phyloP scores from a whole-genome alignment of 2,797 vertebrate species.

The Gallinago nigripennis region DNA sequence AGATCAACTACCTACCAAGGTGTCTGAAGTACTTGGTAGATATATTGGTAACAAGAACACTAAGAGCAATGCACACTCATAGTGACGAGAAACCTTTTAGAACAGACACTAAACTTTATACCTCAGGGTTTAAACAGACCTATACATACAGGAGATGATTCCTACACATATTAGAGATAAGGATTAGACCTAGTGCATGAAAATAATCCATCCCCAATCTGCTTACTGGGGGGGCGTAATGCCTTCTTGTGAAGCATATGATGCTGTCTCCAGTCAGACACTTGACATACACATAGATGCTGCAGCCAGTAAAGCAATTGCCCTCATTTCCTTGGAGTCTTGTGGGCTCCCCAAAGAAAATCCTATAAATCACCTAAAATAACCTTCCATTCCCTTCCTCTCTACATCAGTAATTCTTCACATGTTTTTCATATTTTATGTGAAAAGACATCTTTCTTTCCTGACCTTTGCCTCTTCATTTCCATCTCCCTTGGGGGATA shows the following conservation, averaged over 20 bases:
- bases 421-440: background rate
- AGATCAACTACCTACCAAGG: background rate
- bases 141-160: background rate
- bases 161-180: background rate
- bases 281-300: background rate
- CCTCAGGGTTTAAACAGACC: background rate
- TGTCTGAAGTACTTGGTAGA: background rate
- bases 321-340: background rate
- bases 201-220: background rate
- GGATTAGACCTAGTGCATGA: background rate
- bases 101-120: background rate
- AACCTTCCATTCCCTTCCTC: background rate
- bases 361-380: background rate
- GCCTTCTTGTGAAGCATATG: background rate
- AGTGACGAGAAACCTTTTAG: background rate
- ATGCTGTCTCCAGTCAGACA: background rate
- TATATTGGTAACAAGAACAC: fast-evolving
- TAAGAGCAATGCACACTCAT: background rate
- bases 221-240: background rate
- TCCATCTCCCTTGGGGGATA: background rate
- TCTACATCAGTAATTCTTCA: background rate
- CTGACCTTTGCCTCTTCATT: constrained; percentile 31
- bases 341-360: background rate
- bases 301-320: background rate
- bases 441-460: background rate